These are phyloP conservation scores for Cryptus viduatorius DNA, from an alignment of 2,888 invertebrate species.

Conservation along the genomic window DNA sequence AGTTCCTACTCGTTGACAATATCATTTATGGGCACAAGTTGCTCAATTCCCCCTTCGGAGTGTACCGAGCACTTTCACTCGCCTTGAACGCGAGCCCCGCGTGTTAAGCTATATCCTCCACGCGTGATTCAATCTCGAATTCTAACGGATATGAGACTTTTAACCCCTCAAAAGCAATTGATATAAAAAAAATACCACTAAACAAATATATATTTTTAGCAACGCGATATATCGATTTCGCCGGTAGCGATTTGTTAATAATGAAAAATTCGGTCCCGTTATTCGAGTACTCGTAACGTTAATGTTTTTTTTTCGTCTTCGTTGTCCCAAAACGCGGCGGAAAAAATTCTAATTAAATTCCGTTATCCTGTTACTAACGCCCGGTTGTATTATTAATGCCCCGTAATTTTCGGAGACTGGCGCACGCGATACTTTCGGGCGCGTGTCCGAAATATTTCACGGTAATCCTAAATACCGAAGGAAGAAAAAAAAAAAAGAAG, in stretches of 20 bases:
- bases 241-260: background rate
- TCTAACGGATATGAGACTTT: constrained; percentile 55
- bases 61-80: constrained; percentile 83
- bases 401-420: background rate
- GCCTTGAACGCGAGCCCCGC: constrained; percentile 74
- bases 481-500: background rate
- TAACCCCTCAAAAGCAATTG: background rate
- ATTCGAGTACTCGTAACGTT: background rate
- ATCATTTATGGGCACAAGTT: constrained; percentile 83
- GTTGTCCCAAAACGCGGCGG: background rate
- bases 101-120: constrained; percentile 75
- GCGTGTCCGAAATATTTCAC: constrained; percentile 19
- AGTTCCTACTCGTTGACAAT: constrained; percentile 77
- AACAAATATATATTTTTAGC: background rate
- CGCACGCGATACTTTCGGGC: constrained; percentile 45
- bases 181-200: background rate
- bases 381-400: constrained; percentile 11
- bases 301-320: background rate
- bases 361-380: constrained; percentile 10
- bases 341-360: constrained; percentile 8
- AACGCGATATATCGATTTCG: background rate
- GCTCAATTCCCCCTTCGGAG: constrained; percentile 78
- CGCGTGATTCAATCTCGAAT: constrained; percentile 63
- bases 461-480: constrained; percentile 1
- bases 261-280: constrained; percentile 11